Percentiles rank a stretch among this genome's conserved stretches.
These are phyloP conservation scores for Melanerpes formicivorus DNA, from an alignment of 2,113 vertebrate species.

Conservation along the genomic window DNA sequence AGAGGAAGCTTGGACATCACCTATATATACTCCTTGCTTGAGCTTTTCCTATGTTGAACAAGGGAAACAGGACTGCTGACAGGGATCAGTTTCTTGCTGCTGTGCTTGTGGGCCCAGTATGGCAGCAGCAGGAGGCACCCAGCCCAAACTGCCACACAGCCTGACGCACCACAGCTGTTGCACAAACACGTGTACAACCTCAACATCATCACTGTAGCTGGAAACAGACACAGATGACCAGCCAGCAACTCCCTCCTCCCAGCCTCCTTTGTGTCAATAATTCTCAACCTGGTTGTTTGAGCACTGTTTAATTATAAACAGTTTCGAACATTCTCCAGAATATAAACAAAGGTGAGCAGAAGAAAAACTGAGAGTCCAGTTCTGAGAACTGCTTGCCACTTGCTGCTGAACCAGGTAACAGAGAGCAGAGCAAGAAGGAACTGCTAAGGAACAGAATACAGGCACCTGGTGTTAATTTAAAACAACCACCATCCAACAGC, in stretches of 20 bases:
- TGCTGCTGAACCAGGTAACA: background rate
- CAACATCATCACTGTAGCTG: slow-evolving; percentile 24
- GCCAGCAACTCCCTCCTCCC: slow-evolving; percentile 13
- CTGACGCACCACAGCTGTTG: background rate
- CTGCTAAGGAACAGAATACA: background rate
- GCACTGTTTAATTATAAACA: slow-evolving; percentile 71
- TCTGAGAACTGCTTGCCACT: fast-evolving
- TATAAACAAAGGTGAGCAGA: slow-evolving; percentile 18
- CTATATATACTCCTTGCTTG: background rate
- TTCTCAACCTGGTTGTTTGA: slow-evolving; percentile 45
- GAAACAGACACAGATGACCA: background rate
- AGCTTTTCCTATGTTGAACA: background rate
- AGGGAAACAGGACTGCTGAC: background rate
- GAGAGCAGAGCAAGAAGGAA: background rate
- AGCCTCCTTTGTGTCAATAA: slow-evolving; percentile 57
- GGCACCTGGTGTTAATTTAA: background rate
- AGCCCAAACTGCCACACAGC: background rate
- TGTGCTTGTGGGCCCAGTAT: background rate
- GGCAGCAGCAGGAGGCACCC: too few relatives aligned
- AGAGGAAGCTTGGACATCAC: background rate
- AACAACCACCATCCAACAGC: background rate
- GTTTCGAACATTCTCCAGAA: slow-evolving; percentile 8
- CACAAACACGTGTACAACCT: background rate
- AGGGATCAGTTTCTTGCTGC: background rate
- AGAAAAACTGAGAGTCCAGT: background rate